These are phyloP conservation scores for Parnassius mnemosyne DNA, from an alignment of 2,888 invertebrate genomes.

Conservation along the genomic window DNA sequence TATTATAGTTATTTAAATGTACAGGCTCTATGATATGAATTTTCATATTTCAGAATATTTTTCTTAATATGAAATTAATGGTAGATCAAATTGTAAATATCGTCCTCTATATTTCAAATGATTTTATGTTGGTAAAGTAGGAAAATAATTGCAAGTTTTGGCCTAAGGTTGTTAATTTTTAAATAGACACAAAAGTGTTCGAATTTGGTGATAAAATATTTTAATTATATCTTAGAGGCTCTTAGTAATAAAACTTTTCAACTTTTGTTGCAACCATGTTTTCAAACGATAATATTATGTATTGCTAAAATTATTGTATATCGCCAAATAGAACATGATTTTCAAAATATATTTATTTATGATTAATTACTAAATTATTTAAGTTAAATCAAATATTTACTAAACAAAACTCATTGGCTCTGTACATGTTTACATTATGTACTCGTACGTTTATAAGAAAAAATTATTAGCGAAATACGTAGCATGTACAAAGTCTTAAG, in stretches of 20 bases:
- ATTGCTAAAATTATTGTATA: not conserved
- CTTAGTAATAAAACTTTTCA: slow-evolving; percentile 1
- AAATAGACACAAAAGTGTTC: slow-evolving; percentile 25
- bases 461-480: slow-evolving; percentile 42
- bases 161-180: slow-evolving; percentile 33
- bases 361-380: not conserved
- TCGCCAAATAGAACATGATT: slow-evolving; percentile 7
- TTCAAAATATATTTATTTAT: not conserved
- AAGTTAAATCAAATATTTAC: slow-evolving; percentile 6
- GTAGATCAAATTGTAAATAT: slow-evolving; percentile 49
- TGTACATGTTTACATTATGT: not conserved
- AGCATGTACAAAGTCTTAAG: slow-evolving; percentile 40
- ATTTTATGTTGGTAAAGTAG: slow-evolving; percentile 42
- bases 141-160: slow-evolving; percentile 25
- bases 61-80: slow-evolving; percentile 45
- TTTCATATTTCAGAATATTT: slow-evolving; percentile 53
- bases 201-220: slow-evolving; percentile 3
- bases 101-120: slow-evolving; percentile 48
- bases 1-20: slow-evolving; percentile 45
- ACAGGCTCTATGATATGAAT: slow-evolving; percentile 47
- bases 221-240: not conserved
- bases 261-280: slow-evolving; percentile 6
- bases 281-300: slow-evolving; percentile 10
- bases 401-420: slow-evolving; percentile 2
- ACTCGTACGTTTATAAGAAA: slow-evolving; percentile 20